Evolutionary conservation across 2,888 invertebrate genomes (phyloP).

Genomic region (Teleogryllus oceanicus): DNA sequence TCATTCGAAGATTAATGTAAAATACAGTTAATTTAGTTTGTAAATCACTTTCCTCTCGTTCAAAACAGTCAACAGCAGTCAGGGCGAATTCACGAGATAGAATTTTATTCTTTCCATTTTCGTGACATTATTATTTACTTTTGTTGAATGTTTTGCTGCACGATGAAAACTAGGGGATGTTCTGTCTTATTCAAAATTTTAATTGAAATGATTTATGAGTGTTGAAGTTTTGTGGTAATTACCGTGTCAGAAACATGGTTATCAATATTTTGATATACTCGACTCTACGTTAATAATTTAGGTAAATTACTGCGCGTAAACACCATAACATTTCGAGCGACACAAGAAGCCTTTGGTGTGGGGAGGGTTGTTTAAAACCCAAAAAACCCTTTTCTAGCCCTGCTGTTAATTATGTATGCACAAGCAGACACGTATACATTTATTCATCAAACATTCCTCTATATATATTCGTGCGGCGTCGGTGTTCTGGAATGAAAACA

Average conservation of each 20-base stretch:
- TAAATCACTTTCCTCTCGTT: too few relatives aligned
- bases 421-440: conserved; percentile 18
- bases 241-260: conserved; percentile 18
- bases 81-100: too few relatives aligned
- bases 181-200: not conserved
- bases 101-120: too few relatives aligned
- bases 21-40: too few relatives aligned
- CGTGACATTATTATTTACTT: too few relatives aligned
- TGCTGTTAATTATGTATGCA: conserved; percentile 18
- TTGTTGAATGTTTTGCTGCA: too few relatives aligned
- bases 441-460: conserved; percentile 9
- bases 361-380: not conserved
- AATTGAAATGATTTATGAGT: not conserved
- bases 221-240: conserved; percentile 9
- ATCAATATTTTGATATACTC: conserved; percentile 18
- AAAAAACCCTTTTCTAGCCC: conserved; percentile 18
- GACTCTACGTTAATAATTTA: not conserved
- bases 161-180: not conserved
- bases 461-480: not conserved
- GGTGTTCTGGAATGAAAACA: conserved; percentile 7
- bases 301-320: conserved; percentile 10
- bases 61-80: too few relatives aligned
- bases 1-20: too few relatives aligned
- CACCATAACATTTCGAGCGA: conserved; percentile 4
- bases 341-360: conserved; percentile 6